phyloP scores from a whole-genome alignment of 2,797 vertebrate genomes.

The Distichodus sexfasciatus region DNA sequence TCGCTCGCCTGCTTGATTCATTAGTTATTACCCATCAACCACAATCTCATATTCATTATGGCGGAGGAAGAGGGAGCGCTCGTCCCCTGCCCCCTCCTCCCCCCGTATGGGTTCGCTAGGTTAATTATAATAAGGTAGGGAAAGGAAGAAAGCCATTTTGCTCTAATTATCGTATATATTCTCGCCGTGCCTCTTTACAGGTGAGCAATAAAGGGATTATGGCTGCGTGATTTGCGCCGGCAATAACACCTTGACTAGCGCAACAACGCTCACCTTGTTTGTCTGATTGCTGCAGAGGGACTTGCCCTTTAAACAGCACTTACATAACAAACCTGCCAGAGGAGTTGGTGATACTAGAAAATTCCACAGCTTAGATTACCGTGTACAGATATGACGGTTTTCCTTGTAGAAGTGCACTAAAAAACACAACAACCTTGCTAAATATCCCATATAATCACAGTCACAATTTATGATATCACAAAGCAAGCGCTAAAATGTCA shows the following conservation, averaged over 20 bases:
- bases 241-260: conserved; percentile 14
- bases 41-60: conserved; percentile 29
- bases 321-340: conserved; percentile 10
- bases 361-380: neutral
- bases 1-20: conserved; percentile 10
- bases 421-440: too few relatives aligned
- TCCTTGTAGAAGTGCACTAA: too few relatives aligned
- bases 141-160: conserved; percentile 27
- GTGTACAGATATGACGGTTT: neutral
- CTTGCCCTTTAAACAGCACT: neutral
- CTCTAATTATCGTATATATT: conserved; percentile 36
- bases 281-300: conserved; percentile 26
- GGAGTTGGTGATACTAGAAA: neutral
- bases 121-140: conserved; percentile 39
- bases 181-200: conserved; percentile 15
- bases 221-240: conserved; percentile 34
- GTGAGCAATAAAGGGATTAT: conserved; percentile 28
- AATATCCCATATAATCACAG: too few relatives aligned
- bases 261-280: conserved; percentile 23
- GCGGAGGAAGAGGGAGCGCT: conserved; percentile 12
- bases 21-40: conserved; percentile 8
- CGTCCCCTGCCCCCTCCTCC: neutral
- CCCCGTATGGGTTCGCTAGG: conserved; percentile 23
- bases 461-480: too few relatives aligned
- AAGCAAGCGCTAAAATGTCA: too few relatives aligned